Base-by-base conservation (phyloP, 1,140 invertebrate genomes). In the Thaumetopoea pityocampa region DNA sequence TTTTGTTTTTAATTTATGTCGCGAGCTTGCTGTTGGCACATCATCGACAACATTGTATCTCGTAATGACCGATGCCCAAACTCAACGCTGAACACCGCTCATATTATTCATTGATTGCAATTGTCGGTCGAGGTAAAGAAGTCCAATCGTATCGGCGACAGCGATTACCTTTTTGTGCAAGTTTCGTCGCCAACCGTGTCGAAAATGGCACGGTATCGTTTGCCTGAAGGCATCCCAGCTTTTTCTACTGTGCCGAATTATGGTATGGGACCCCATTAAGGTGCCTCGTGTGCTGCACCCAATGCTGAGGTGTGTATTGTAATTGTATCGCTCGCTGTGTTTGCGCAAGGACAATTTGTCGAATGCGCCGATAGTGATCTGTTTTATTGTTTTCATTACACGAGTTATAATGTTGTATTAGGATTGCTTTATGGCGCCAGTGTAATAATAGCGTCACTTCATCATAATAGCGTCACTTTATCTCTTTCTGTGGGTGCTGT, bases 151-250 rank as follows among this genome's bases (percentile, higher is more conserved):
- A 51, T 45, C 38, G 61, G 70, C 50, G 47, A 60, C 67, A 63
- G 35, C 33, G 35, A 24, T 19, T 45, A 36, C 62, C 64, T 58
- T 63, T 68, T 57, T 59, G 28, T 52, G 28, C 27, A 40, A 56
- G 41, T 48, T 67, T 58, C 51, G 62, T 56, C 76, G 73, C 68
- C 55, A 48, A 20, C 37, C 49, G 71, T 66, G 73, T 64, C 55
- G 51, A 45, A 42, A 42, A 54, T 49, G 46, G 20, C 61, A 67
- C 68, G 45, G 48, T 27, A 38, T 24, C 41, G 37, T 17, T 11
- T 11, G 24, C 40, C 17, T 32, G 8, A 8, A 5, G 8, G 30
- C 29, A 43, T 43, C 34, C 30, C 15, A 34, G 8, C 17, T 43
- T 43, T 43, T 43, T 43, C 29, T 43, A 17, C 27, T 22, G 16